A percentile compares a stretch with the other conserved stretches of the same genome.
phyloP scores from a whole-genome alignment of 2,113 vertebrate genomes.

The Phyllostomus hastatus region DNA sequence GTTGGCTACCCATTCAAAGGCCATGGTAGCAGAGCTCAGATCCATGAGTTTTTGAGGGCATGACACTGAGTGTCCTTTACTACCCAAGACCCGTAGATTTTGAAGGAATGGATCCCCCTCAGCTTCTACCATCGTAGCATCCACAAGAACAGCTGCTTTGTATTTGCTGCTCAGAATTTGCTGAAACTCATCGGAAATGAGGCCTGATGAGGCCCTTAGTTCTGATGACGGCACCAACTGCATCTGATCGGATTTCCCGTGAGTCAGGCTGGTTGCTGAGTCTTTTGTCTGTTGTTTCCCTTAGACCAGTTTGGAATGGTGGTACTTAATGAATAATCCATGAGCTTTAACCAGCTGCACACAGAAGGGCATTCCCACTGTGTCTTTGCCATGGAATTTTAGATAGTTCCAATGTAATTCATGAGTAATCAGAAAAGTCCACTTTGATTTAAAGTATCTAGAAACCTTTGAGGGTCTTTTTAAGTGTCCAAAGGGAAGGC shows the following conservation, averaged over 20 bases:
- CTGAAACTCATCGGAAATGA: slow-evolving; percentile 79
- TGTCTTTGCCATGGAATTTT: slow-evolving; percentile 55
- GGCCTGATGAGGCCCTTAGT: slow-evolving; percentile 71
- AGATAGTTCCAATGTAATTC: slow-evolving; percentile 45
- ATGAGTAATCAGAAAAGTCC: slow-evolving; percentile 54
- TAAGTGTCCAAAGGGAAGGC: slow-evolving; percentile 22
- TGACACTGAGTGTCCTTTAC: background rate
- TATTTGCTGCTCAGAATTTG: slow-evolving; percentile 72
- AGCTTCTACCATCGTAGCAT: background rate
- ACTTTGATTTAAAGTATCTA: slow-evolving; percentile 23
- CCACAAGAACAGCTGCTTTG: slow-evolving; percentile 67
- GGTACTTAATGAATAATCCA: slow-evolving; percentile 66
- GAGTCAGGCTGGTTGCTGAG: slow-evolving; percentile 72
- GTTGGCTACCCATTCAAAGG: background rate
- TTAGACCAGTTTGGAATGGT: slow-evolving; percentile 71
- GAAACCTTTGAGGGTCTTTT: slow-evolving; percentile 36
- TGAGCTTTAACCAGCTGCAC: slow-evolving; percentile 70
- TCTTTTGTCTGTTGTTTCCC: slow-evolving; percentile 73
- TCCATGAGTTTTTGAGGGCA: background rate
- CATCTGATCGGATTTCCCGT: slow-evolving; percentile 73
- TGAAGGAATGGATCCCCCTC: background rate
- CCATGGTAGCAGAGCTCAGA: background rate
- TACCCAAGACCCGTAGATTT: background rate
- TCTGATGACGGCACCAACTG: slow-evolving; percentile 64
- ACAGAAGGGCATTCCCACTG: background rate